Evolutionary conservation across 2,797 vertebrate genomes (phyloP).

Genomic region (Eurystomus glaucurus): DNA sequence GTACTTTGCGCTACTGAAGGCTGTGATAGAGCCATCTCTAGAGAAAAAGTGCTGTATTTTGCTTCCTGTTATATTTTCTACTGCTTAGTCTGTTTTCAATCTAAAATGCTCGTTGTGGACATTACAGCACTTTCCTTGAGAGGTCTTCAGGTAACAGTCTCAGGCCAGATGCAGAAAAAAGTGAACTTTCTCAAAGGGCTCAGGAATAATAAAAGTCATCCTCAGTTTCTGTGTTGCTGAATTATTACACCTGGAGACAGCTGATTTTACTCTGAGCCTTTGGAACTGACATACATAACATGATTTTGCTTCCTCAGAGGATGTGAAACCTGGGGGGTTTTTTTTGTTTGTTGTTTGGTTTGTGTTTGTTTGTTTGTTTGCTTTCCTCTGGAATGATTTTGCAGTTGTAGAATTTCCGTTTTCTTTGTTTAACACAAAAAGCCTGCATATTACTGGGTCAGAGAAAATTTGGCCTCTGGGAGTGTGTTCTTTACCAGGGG

Average conservation of each 20-base stretch:
- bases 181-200: background rate
- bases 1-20: conserved; percentile 4
- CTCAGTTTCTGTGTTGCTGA: background rate
- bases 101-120: background rate
- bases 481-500: background rate
- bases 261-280: background rate
- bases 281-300: background rate
- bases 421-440: background rate
- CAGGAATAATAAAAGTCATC: background rate
- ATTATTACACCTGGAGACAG: background rate
- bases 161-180: background rate
- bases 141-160: background rate
- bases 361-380: background rate
- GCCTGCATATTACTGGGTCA: background rate
- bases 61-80: background rate
- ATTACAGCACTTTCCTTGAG: background rate
- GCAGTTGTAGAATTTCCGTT: background rate
- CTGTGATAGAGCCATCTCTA: conserved; percentile 25
- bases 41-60: conserved; percentile 1
- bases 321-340: background rate
- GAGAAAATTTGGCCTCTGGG: background rate
- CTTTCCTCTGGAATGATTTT: background rate
- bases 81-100: conserved; percentile 34
- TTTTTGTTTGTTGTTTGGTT: background rate
- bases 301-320: background rate